Conservation (phyloP, 2,113 vertebrate genomes). For the Melierax canorus region DNA sequence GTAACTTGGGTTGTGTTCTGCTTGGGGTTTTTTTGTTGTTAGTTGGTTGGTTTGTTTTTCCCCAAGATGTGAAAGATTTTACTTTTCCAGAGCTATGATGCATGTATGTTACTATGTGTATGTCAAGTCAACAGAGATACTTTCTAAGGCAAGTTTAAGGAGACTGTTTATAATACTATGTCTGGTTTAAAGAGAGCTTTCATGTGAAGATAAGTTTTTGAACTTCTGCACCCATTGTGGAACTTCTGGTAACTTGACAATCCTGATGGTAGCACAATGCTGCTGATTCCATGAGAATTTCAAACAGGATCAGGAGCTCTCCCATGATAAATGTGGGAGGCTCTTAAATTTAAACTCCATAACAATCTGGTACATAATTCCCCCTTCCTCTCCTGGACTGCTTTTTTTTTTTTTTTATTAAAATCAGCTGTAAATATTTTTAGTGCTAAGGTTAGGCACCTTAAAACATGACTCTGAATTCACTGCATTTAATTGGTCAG, state of each 20-base stretch:
- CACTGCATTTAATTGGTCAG: neutral
- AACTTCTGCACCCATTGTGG: neutral
- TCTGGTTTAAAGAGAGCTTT: neutral
- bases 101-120: neutral
- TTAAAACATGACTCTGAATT: neutral
- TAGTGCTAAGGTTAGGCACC: neutral
- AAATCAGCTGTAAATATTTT: neutral
- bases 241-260: neutral
- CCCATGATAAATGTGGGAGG: neutral
- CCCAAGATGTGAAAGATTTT: neutral
- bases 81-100: neutral
- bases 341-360: neutral
- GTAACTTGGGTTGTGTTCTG: neutral
- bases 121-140: neutral
- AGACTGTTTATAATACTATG: neutral
- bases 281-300: neutral
- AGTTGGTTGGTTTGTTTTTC: neutral
- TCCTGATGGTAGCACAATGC: neutral
- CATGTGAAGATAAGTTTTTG: neutral
- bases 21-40: neutral
- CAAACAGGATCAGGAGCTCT: neutral
- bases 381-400: neutral
- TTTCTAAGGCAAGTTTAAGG: neutral
- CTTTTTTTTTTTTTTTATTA: neutral
- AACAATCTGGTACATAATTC: neutral